A percentile compares a stretch with the other conserved stretches of the same genome.
Conservation (phyloP, 2,113 vertebrate species). For the Oryzias melastigma region DNA sequence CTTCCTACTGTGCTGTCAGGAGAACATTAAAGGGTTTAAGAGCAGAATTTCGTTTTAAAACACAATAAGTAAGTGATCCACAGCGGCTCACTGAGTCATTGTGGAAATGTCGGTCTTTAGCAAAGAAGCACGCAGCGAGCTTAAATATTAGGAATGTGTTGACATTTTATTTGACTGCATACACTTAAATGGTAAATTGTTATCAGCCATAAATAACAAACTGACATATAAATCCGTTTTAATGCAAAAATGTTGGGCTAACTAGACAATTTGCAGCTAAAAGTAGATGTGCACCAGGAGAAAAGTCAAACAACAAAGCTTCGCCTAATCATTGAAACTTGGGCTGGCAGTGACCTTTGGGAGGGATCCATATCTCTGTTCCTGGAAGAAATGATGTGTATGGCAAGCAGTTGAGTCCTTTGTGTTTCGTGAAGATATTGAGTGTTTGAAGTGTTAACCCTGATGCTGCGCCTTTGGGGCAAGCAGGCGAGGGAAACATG, state of each 20-base stretch:
- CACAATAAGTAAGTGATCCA: conserved; percentile 1
- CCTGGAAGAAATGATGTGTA: conserved; percentile 75
- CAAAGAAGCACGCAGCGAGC: conserved; percentile 8
- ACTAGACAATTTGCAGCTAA: conserved; percentile 63
- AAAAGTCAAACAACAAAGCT: conserved; percentile 78
- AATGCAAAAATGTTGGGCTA: conserved; percentile 47
- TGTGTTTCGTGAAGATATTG: conserved; percentile 82
- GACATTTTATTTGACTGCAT: conserved; percentile 49
- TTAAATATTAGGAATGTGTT: conserved; percentile 7
- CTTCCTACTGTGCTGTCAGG: conserved; percentile 26
- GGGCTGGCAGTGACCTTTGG: conserved; percentile 79
- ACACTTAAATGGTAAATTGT: conserved; percentile 21
- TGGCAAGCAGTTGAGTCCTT: conserved; percentile 78
- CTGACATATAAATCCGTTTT: conserved; percentile 62
- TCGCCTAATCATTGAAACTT: conserved; percentile 78
- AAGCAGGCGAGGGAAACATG: conserved; percentile 71
- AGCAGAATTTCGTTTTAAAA: conserved; percentile 27
- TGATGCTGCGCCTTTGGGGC: conserved; percentile 79
- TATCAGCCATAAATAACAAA: conserved; percentile 24
- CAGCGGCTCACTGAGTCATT: conserved; percentile 32
- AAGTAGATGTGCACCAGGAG: conserved; percentile 63
- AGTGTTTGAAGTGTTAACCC: conserved; percentile 84
- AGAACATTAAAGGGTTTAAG: conserved; percentile 28
- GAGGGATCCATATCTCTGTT: conserved; percentile 78
- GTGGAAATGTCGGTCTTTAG: conserved; percentile 12